Evolutionary conservation across 1,140 invertebrate genomes (phyloP), one percentile per base, ranked within the genome.

Genomic region (Paraescarpia echinospica): DNA sequence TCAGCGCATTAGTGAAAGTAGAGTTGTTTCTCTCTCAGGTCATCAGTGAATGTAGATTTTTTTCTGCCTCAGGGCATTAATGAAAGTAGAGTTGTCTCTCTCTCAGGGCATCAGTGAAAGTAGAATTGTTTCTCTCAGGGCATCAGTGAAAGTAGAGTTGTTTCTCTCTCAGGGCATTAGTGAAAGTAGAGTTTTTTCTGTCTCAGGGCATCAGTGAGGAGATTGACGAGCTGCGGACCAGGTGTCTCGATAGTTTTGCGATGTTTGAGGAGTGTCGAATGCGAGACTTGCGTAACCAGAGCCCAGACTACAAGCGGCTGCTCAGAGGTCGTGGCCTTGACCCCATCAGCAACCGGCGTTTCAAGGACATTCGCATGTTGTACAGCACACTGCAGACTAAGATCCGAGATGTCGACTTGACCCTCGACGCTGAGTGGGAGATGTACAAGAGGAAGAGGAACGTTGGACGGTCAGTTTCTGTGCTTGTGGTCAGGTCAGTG

Each of bases 401-500:
- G 48, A 91, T 96, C n/a, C 92, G 93, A 51, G 96, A 96, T 91
- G 94, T 95, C 14, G 94, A 96, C 59, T 91, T 93, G 6, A 94
- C 95, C 2, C 93, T 96, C 27, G 96, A 96, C 93, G 93, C 94
- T 91, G 94, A 96, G 92, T 96, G 96, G 96, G 94, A 95, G 92
- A 94, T 95, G 27, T 95, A 95, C 93, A 93, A 95, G 59, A 94
- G 93, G 34, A 93, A 94, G 89, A 93, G 90, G 35, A 95, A 93
- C 12, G 94, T 93, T 91, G 35, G 88, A 93, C 93, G 92, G 93
- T 93, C 92, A 93, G 94, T 93, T 8, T 51, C 48, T 9, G 48
- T 18, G 48, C 18, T 18, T 9, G 8, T 51, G 48, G 48, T 51
- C 48, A 51, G 48, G 48, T 51, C 18, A 51, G 8, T 51, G 48